A percentile compares a stretch with the other conserved stretches of the same genome.
Evolutionary conservation across 2,888 invertebrate species (phyloP).

Genomic region (Amphipyra berbera): DNA sequence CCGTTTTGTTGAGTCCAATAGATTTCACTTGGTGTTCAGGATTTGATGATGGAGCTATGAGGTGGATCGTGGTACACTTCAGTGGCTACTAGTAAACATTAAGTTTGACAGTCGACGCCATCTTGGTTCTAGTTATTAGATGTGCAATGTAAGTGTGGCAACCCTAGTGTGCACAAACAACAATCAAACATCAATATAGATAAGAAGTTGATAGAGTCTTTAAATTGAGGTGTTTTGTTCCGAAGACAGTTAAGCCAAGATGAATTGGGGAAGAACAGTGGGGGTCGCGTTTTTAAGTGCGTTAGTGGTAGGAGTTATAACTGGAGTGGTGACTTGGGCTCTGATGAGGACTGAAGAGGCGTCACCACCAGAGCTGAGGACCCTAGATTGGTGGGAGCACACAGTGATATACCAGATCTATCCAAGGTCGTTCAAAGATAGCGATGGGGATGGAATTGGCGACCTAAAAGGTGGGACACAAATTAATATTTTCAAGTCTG

Average conservation of each 20-base stretch:
- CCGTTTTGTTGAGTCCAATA: too few species aligned
- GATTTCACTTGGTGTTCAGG: too few species aligned
- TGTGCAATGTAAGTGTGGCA: too few species aligned
- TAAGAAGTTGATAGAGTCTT: conserved; percentile 42
- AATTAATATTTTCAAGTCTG: too few species aligned
- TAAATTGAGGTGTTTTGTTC: conserved; percentile 32
- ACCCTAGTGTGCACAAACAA: background rate
- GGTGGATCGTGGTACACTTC: too few species aligned
- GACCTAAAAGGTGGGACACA: conserved; percentile 91
- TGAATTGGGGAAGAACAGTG: conserved; percentile 17
- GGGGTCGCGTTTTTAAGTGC: conserved; percentile 44
- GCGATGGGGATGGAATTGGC: conserved; percentile 94
- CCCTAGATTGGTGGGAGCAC: conserved; percentile 87
- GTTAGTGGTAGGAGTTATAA: conserved; percentile 56
- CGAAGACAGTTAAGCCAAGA: conserved; percentile 4
- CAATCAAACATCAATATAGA: conserved; percentile 22
- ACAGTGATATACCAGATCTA: conserved; percentile 95
- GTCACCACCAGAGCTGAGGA: conserved; percentile 62
- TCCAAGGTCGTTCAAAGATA: conserved; percentile 95
- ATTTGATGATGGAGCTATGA: too few species aligned
- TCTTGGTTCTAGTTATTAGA: too few species aligned
- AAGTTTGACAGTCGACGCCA: too few species aligned
- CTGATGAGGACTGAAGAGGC: conserved; percentile 82
- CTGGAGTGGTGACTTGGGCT: conserved; percentile 70
- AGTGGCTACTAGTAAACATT: too few species aligned